phyloP scores from a whole-genome alignment of 2,113 vertebrate species.

The Pseudorectes ferrugineus region DNA sequence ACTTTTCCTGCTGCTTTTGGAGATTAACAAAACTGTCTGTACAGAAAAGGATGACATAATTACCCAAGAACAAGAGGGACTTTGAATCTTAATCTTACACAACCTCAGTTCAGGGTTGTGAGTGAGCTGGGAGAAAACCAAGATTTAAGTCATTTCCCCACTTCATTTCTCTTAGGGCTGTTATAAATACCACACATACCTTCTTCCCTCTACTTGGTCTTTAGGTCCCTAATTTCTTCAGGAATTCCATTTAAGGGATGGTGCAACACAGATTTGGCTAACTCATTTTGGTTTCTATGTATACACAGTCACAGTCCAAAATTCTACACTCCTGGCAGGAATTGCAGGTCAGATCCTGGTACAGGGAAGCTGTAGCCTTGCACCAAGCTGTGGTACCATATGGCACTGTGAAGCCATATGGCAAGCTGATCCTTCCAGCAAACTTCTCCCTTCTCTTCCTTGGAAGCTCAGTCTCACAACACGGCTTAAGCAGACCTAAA shows the following conservation, averaged over 20 bases:
- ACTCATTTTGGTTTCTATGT: not conserved
- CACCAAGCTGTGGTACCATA: slow-evolving; percentile 5
- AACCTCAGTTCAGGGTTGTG: not conserved
- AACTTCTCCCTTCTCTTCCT: not conserved
- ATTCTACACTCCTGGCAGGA: not conserved
- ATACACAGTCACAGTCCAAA: not conserved
- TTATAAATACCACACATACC: not conserved
- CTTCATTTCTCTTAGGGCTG: not conserved
- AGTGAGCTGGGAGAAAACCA: not conserved
- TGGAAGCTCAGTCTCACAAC: not conserved
- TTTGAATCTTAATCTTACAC: not conserved
- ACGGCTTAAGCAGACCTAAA: not conserved
- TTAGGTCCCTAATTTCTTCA: not conserved
- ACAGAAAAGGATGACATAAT: not conserved
- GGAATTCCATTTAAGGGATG: slow-evolving; percentile 15
- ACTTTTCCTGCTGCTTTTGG: not conserved
- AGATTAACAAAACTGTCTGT: not conserved
- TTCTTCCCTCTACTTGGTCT: not conserved
- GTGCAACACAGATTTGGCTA: not conserved
- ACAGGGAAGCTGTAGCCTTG: not conserved
- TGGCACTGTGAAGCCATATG: not conserved
- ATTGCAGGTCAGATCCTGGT: not conserved
- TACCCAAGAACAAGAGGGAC: not conserved
- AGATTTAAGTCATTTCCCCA: not conserved
- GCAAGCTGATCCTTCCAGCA: not conserved